Base-by-base conservation (phyloP, 2,797 vertebrate genomes). In the Hipposideros larvatus region DNA sequence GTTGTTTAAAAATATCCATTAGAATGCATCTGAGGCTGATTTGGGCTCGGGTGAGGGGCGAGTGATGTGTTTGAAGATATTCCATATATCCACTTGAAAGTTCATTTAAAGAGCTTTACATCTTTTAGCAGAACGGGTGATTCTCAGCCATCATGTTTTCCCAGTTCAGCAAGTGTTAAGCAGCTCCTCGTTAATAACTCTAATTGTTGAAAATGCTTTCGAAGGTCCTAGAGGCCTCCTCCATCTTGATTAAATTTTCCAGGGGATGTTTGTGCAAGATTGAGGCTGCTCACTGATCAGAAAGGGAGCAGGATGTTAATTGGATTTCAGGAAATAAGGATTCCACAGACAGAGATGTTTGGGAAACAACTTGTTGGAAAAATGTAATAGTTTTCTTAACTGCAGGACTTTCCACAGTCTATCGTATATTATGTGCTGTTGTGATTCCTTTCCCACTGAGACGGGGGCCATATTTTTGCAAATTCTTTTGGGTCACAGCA, bases 1-100 rank as follows among this genome's bases (percentile, higher is more conserved):
- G 94, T 95, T 97, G 95, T 95, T 96, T 97, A 94, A 96, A 94
- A 96, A 90, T 97, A 91, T 95, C 28, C 2, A 89, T 94, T 68
- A 80, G 70, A 75, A 83, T 4, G 37, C 91, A 77, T 96, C 82
- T 8, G 85, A 85, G 53, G 48, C 34, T 3, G 90, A 74, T 37
- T 21, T 26, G 61, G 53, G 51, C 7, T 4, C 3, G 53, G 79
- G 65, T 28, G 79, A 70, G 55, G 90, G 82, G 80, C 5, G 26
- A 77, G 61, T 2, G 61, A 88, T 89, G 87, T 78, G 75, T 88
- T 63, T 84, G 77, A 46, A 92, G 71, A 75, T 34, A 65, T 7
- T 15, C 46, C 80, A 4, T 37, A 14, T 21, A 2, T 28, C 73
- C 65, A 22, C 66, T 80, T 6, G n/a, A 78, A 86, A 66, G 34